These are phyloP conservation scores for Calosoma granatense DNA, from an alignment of 1,140 invertebrate species.

Conservation along the genomic window DNA sequence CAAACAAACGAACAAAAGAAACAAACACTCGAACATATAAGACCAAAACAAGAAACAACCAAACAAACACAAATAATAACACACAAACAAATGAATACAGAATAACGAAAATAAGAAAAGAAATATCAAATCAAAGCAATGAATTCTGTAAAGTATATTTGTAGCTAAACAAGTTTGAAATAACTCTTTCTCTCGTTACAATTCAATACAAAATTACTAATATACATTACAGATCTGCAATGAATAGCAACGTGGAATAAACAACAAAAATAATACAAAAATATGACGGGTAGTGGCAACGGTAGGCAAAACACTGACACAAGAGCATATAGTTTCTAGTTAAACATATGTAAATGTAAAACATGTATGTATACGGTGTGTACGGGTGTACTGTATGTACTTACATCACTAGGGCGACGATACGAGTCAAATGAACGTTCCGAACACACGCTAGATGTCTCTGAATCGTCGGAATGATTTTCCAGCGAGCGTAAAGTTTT, in stretches of 20 bases:
- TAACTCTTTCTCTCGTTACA: no score
- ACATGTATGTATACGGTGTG: constrained; percentile 11
- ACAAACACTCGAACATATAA: constrained; percentile 29
- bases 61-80: constrained; percentile 12
- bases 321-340: no score
- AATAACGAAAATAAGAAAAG: constrained; percentile 9
- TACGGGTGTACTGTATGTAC: constrained; percentile 31
- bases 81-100: constrained; percentile 9
- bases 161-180: no score
- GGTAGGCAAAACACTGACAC: no score
- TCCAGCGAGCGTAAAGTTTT: constrained; percentile 29
- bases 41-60: constrained; percentile 15
- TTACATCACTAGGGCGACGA: constrained; percentile 68
- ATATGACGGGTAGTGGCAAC: no score
- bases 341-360: no score
- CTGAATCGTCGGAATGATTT: constrained; percentile 63
- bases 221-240: no score
- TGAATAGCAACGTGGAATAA: constrained; percentile 7
- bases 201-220: no score
- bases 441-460: constrained; percentile 90
- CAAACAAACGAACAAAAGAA: constrained; percentile 29
- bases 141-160: no score
- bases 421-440: constrained; percentile 82
- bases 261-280: constrained; percentile 18
- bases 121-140: no score